Conservation (phyloP, 2,797 vertebrate species). For the Thunnus albacares region DNA sequence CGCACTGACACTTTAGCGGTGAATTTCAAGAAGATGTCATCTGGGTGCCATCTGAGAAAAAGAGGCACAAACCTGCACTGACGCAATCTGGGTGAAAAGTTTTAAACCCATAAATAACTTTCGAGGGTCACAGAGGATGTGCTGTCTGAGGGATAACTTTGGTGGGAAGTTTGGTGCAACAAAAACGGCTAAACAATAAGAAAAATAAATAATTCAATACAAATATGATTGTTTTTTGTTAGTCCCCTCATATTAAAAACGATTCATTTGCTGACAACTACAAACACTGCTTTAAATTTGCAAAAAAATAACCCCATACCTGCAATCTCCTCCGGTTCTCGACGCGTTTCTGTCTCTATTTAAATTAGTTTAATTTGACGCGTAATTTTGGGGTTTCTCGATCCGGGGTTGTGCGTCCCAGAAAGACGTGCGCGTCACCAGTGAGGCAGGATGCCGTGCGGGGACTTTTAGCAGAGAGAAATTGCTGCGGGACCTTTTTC, state of each 20-base stretch:
- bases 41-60: conserved; percentile 3
- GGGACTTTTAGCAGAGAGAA: conserved; percentile 32
- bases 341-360: conserved; percentile 4
- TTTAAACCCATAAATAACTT: conserved; percentile 6
- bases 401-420: conserved; percentile 55
- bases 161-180: neutral
- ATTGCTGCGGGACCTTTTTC: conserved; percentile 48
- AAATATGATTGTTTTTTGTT: neutral
- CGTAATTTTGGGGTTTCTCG: conserved; percentile 46
- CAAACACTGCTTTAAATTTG: neutral
- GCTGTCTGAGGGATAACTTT: neutral
- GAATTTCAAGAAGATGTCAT: conserved; percentile 19
- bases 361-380: conserved; percentile 55
- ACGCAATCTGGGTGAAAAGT: conserved; percentile 33
- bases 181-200: neutral
- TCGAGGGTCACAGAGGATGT: neutral
- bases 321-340: conserved; percentile 31
- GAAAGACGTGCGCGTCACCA: conserved; percentile 49
- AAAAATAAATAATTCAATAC: neutral
- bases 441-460: conserved; percentile 23
- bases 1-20: neutral
- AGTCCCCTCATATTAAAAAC: neutral
- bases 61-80: conserved; percentile 6
- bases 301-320: conserved; percentile 47
- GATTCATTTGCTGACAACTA: neutral